Evolutionary conservation across 2,888 invertebrate genomes (phyloP), one percentile per base, ranked within the genome.

Genomic region (Melipona bicolor): DNA sequence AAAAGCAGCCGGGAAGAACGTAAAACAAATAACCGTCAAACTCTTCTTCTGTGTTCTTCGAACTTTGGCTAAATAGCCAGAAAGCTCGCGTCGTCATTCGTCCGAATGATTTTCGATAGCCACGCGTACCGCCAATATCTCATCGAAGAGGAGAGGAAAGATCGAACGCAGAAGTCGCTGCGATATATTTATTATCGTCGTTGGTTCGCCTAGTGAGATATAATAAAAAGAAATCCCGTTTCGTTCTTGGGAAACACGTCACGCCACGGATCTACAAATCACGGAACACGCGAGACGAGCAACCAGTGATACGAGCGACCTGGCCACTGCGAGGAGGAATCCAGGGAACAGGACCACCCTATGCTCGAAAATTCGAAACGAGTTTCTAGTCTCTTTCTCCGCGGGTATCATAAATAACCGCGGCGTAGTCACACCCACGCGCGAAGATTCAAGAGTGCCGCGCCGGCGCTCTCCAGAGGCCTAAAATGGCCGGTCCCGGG

Each of bases 341-440:
- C 54, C 65, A 69, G 54, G 52, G 27, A 67, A 77, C 67, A 65
- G 65, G 85, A 87, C 87, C 87, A 85, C 81, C 91, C 85, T 72
- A 87, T 81, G 64, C 87, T 79, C 87, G 81, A 90, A 91, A 91
- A 89, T 86, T 78, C 84, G 67, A 82, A 89, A 89, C 90, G 81
- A 81, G 89, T 90, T 91, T 88, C 87, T 88, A 82, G 77, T 36
- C 80, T 83, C 83, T 67, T 77, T 83, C 83, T 67, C 77, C 52
- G 70, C 54, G n/a, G 84, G 75, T 74, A 79, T 87, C 86, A 86
- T 91, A 91, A 91, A 91, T 90, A 90, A 90, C 83, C 75, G 70
- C 19, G 77, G 9, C 43, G 52, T 27, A 72, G 71, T 77, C 67
- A 79, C 87, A 81, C 87, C 87, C 75, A 87, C 87, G 84, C 79